phyloP scores from a whole-genome alignment of 2,797 vertebrate genomes.

The Lagodon rhomboides region DNA sequence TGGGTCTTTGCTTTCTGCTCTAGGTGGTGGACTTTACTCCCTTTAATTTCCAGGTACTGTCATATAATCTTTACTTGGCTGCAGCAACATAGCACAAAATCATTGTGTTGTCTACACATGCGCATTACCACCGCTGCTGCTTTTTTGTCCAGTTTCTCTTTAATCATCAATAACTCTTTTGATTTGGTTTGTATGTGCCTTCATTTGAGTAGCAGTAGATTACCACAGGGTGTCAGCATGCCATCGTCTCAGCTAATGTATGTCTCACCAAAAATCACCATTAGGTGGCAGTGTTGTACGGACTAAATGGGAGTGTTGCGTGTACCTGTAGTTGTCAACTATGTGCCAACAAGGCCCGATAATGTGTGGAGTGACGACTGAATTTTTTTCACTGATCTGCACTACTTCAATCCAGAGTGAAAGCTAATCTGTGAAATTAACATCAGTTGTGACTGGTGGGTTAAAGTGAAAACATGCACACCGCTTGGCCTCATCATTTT shows the following conservation, averaged over 20 bases:
- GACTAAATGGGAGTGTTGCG: neutral
- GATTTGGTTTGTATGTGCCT: neutral
- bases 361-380: neutral
- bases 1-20: conserved; percentile 71
- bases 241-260: conserved; percentile 2
- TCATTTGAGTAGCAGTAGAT: conserved; percentile 33
- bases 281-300: conserved; percentile 65
- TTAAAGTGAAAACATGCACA: conserved; percentile 4
- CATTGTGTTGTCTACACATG: conserved; percentile 1
- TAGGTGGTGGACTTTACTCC: conserved; percentile 88
- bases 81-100: neutral
- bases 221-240: conserved; percentile 59
- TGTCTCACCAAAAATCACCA: conserved; percentile 32
- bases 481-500: neutral
- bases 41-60: conserved; percentile 89
- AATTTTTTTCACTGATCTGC: neutral
- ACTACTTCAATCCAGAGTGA: neutral
- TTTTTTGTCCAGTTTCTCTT: conserved; percentile 1
- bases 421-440: conserved; percentile 1
- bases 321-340: conserved; percentile 1
- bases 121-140: neutral
- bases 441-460: neutral
- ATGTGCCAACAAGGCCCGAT: neutral
- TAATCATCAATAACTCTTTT: neutral
- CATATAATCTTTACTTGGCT: conserved; percentile 27